These are phyloP conservation scores for Nematostella vectensis DNA, from an alignment of 92 coral and sea anemone species.

Conservation along the genomic window DNA sequence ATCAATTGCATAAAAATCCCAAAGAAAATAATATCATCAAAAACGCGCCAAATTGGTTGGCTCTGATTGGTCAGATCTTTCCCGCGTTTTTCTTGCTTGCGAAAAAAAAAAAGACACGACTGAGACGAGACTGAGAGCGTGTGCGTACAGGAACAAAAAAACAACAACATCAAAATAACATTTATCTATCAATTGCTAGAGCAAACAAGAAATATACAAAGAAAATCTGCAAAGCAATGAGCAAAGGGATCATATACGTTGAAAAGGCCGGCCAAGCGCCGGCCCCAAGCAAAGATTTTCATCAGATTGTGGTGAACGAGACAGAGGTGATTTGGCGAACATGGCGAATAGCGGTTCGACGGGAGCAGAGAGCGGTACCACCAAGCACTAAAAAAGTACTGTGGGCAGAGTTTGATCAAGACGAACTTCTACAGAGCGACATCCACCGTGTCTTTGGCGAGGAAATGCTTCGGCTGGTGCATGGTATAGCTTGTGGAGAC, in stretches of 20 bases:
- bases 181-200: no score
- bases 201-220: no score
- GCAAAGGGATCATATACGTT: conserved; percentile 50
- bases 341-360: conserved; percentile 89
- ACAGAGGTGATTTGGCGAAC: conserved; percentile 88
- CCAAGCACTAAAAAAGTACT: conserved; percentile 79
- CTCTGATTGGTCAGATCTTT: conserved; percentile 4
- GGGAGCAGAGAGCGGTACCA: conserved; percentile 87
- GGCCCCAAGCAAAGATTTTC: conserved; percentile 95
- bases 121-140: no score
- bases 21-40: no score
- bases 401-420: conserved; percentile 92
- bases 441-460: conserved; percentile 93
- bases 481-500: conserved; percentile 98
- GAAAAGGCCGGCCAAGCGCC: conserved; percentile 96
- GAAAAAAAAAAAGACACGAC: no score
- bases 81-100: conserved; percentile 4
- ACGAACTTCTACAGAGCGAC: conserved; percentile 81
- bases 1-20: no score
- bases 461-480: conserved; percentile 82
- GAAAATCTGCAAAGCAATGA: conserved; percentile 37
- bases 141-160: no score
- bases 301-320: conserved; percentile 82
- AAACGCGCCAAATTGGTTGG: background rate
- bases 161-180: no score